These are phyloP conservation scores for Dasypogon diadema DNA, from an alignment of 2,888 invertebrate genomes.

Conservation along the genomic window DNA sequence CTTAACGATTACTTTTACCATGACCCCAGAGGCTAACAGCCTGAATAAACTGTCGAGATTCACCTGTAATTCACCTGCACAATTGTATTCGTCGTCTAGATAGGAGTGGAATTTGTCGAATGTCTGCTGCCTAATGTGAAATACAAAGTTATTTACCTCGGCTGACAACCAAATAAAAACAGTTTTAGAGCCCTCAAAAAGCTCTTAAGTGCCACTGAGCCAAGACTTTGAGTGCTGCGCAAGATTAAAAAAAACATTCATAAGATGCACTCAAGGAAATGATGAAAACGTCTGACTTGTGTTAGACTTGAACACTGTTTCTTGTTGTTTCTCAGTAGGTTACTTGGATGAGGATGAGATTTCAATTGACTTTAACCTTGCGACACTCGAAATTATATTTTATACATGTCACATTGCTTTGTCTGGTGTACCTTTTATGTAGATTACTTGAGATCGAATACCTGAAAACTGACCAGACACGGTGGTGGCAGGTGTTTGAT, in stretches of 20 bases:
- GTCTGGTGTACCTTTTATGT: too few relatives aligned
- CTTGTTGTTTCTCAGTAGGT: constrained; percentile 27
- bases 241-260: background rate
- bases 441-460: too few relatives aligned
- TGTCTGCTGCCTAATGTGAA: constrained; percentile 3
- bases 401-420: too few relatives aligned
- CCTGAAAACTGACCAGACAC: too few relatives aligned
- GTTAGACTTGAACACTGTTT: background rate
- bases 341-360: constrained; percentile 5
- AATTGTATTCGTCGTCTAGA: background rate
- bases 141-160: constrained; percentile 6
- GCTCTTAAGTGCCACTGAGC: constrained; percentile 25
- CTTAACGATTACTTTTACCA: constrained; percentile 48
- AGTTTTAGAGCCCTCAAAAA: constrained; percentile 16
- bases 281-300: background rate
- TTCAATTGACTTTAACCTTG: background rate
- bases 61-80: constrained; percentile 39
- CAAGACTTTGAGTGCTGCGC: background rate
- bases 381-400: too few relatives aligned
- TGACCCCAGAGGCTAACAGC: constrained; percentile 42
- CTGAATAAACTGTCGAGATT: constrained; percentile 26
- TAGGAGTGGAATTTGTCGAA: constrained; percentile 10
- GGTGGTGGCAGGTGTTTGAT: too few relatives aligned
- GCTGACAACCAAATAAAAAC: constrained; percentile 34
- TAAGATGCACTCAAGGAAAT: constrained; percentile 4